These are phyloP conservation scores for Thryonomys swinderianus DNA, from an alignment of 2,113 vertebrate genomes.

Conservation along the genomic window DNA sequence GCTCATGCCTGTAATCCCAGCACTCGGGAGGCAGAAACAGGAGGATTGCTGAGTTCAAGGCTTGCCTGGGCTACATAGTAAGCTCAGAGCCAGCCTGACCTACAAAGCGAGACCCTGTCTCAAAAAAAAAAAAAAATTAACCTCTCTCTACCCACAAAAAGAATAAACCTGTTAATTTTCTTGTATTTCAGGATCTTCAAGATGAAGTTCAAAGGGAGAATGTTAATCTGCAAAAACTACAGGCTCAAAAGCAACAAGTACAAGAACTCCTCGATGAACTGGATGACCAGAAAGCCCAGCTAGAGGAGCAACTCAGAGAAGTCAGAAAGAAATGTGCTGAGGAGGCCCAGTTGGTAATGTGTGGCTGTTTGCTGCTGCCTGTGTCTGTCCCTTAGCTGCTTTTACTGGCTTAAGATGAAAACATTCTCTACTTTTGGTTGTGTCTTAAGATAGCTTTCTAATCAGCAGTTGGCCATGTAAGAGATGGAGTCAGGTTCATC, in stretches of 20 bases:
- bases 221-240: slow-evolving; percentile 92
- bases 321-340: slow-evolving; percentile 94
- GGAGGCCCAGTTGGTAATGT: slow-evolving; percentile 93
- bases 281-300: slow-evolving; percentile 94
- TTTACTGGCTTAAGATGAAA: slow-evolving; percentile 5
- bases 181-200: slow-evolving; percentile 93
- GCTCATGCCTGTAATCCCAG: too few relatives aligned
- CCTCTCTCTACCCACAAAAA: not conserved
- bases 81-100: too few relatives aligned
- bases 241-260: slow-evolving; percentile 94
- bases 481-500: not conserved
- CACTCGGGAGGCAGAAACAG: too few relatives aligned
- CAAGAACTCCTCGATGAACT: slow-evolving; percentile 94
- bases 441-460: not conserved
- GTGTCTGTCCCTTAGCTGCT: not conserved
- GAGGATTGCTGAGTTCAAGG: too few relatives aligned
- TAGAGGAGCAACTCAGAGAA: slow-evolving; percentile 94
- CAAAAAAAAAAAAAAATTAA: slow-evolving; percentile 31
- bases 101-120: too few relatives aligned
- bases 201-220: slow-evolving; percentile 95
- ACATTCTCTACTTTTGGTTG: not conserved
- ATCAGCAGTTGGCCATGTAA: not conserved
- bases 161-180: slow-evolving; percentile 39
- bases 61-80: too few relatives aligned
- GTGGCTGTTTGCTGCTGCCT: not conserved